A percentile compares a stretch with the other conserved stretches of the same genome.
Evolutionary conservation across 2,113 vertebrate genomes (phyloP).

Genomic region (Heterotilapia buettikoferi): DNA sequence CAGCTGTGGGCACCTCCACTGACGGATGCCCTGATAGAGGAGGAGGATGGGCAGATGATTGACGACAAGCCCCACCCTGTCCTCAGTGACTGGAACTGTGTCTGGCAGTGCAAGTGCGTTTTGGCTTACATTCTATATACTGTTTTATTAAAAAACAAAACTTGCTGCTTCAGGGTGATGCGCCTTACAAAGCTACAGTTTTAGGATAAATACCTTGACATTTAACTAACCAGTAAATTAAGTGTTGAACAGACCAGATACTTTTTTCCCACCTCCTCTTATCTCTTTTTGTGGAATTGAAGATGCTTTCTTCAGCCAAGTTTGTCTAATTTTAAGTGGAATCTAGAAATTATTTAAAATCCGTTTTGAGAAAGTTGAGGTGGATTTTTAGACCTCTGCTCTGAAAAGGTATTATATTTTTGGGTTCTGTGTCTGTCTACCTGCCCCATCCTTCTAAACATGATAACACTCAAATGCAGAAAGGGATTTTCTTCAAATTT

Average conservation of each 20-base stretch:
- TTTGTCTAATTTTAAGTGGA: neutral
- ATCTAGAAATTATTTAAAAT: neutral
- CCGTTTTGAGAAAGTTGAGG: neutral
- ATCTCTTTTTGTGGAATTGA: neutral
- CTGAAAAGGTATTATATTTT: neutral
- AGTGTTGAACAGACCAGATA: neutral
- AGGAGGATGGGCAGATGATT: slow-evolving; percentile 73
- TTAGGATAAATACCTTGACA: neutral
- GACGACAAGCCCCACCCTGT: slow-evolving; percentile 82
- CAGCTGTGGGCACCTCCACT: slow-evolving; percentile 93
- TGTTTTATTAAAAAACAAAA: neutral
- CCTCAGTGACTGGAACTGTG: slow-evolving; percentile 94
- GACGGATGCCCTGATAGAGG: slow-evolving; percentile 83
- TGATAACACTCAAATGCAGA: neutral
- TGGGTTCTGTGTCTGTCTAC: neutral
- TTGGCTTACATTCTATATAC: neutral
- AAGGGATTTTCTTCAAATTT: neutral
- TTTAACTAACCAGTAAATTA: neutral
- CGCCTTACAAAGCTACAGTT: neutral
- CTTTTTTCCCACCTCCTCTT: neutral
- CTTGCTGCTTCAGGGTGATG: neutral
- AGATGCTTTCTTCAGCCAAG: neutral
- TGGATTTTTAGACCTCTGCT: neutral
- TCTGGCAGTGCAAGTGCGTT: slow-evolving; percentile 97
- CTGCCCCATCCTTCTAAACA: neutral